Conservation (phyloP, 2,113 vertebrate species). For the Neofelis nebulosa region DNA sequence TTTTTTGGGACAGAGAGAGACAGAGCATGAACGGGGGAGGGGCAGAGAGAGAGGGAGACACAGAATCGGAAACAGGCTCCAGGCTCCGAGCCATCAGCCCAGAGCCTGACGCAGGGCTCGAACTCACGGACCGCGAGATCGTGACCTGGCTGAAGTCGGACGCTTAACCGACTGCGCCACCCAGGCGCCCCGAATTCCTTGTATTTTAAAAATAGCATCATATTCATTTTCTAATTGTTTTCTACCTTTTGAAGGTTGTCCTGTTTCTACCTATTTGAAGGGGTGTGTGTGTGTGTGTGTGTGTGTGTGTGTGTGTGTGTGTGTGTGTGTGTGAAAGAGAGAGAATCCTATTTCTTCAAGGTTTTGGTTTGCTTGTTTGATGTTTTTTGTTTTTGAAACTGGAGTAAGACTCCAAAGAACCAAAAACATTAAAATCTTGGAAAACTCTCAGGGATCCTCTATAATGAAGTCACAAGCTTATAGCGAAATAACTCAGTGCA, state of each 20-base stretch:
- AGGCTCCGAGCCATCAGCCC: too few relatives aligned
- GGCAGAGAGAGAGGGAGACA: too few relatives aligned
- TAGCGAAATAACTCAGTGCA: background rate
- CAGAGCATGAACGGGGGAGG: too few relatives aligned
- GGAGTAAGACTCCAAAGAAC: background rate
- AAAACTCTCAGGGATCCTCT: background rate
- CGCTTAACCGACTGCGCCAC: too few relatives aligned
- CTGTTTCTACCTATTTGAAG: background rate
- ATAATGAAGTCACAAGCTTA: background rate
- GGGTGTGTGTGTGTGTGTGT: too few relatives aligned
- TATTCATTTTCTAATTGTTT: background rate
- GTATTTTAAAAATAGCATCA: background rate
- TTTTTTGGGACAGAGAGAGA: too few relatives aligned
- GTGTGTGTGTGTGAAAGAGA: background rate
- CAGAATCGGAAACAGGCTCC: too few relatives aligned
- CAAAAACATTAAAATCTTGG: conserved; percentile 20
- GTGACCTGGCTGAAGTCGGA: too few relatives aligned
- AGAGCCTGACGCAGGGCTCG: too few relatives aligned
- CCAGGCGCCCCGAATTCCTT: too few relatives aligned
- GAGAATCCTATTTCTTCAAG: background rate
- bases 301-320: background rate
- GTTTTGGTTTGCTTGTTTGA: background rate
- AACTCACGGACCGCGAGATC: too few relatives aligned
- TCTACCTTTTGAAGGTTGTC: background rate
- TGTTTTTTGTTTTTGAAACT: background rate